Evolutionary conservation across 2,888 invertebrate species (phyloP), one percentile per base, ranked within the genome.

Genomic region (Amphipyra tragopoginis): DNA sequence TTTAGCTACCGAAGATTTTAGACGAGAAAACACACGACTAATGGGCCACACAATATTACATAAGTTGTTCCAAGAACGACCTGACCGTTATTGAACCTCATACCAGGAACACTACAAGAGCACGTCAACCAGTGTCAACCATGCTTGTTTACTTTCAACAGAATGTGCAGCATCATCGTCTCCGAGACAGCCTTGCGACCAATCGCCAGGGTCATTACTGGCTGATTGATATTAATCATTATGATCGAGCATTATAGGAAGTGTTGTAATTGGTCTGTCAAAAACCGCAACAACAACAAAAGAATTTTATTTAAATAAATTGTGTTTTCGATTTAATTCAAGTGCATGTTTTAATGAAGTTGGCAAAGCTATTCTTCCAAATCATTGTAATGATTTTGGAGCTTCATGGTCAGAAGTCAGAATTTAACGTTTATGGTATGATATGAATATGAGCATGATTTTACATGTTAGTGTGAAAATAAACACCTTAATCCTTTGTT

Each of bases 161-260:
- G 55, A 76, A 74, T 51, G 11, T 67, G 79, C 66, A 34, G 39
- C 50, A 63, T 78, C 77, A 79, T 50, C 45, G 56, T 65, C 65
- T 59, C 29, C 62, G 67, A 76, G 79, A 77, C 69, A 78, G 58
- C 79, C 78, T 79, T 72, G 79, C 56, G n/a, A 38, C 44, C 70
- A 64, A 72, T 72, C 64, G 47, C 42, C 62, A 63, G 65, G 65
- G 79, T 62, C 61, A 50, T 26, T 55, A 52, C 53, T 42, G 51
- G 33, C 45, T 42, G 49, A 75, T 66, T 68, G 62, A 53, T 64
- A 71, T 65, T 67, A 75, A 75, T 75, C 63, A 72, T 64, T 64
- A 75, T 59, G 38, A 54, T 62, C 59, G 54, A 63, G 43, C 42
- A 59, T 45, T 54, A 75, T 64, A 67, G 75, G 68, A 75, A 75